Evolutionary conservation across 2,888 invertebrate species (phyloP), one percentile per base, ranked within the genome.

Genomic region (Agrilus mali): DNA sequence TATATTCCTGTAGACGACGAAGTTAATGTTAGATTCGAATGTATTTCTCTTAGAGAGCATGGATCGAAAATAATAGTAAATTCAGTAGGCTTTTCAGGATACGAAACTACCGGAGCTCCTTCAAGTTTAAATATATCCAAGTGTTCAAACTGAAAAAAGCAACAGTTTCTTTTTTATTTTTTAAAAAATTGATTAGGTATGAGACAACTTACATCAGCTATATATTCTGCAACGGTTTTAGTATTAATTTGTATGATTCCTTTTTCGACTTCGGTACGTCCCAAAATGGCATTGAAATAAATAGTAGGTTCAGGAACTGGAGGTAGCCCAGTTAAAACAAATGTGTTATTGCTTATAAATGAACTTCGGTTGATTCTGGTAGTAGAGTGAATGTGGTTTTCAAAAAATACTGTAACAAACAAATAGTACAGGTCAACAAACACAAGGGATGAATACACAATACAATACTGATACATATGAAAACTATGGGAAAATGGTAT

Each of bases 41-140:
- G 49, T 17, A 56, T 40, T 37, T 47, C 55, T 13, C 62, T 62
- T 22, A 64, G 33, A 20, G 49, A 46, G 40, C 44, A 55, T 1
- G 66, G 65, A 44, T 61, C 60, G 50, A 62, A 65, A 31, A 32
- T 48, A 33, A 65, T 45, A 13, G 45, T 42, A 38, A 64, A 48
- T 41, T 46, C 47, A 34, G 46, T 46, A 6, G 47, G 52, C 35
- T 51, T 50, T 14, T 51, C 50, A 7, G 47, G 40, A 17, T 17
- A 14, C 14, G 51, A 44, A 20, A 38, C 22, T 40, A 53, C 41
- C 4, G 47, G 37, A 7, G 45, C 39, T 17, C 49, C 35, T 40
- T 48, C 47, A 43, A 55, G 48, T 33, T 49, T 40, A 38, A 56
- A 58, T 39, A 57, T 55, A 10, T 50, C 51, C 10, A 50, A 38